These are phyloP conservation scores for Odontocolon sp. DNA, from an alignment of 2,888 invertebrate species.

Conservation along the genomic window DNA sequence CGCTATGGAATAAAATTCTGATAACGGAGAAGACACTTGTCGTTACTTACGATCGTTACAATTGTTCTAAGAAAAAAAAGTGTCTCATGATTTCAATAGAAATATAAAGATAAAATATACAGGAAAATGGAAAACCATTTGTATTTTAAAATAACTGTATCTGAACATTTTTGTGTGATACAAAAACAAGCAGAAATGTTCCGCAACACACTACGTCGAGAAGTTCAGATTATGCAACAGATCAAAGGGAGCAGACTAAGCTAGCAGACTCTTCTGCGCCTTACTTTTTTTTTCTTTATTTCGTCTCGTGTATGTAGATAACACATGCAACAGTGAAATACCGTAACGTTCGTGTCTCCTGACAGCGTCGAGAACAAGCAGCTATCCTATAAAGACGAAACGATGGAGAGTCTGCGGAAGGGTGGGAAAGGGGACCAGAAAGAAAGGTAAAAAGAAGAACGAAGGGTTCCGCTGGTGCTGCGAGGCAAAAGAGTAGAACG, in stretches of 20 bases:
- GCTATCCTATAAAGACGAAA: conserved; percentile 27
- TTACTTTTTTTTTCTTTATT: conserved; percentile 14
- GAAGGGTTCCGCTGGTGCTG: conserved; percentile 20
- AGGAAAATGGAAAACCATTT: too few relatives aligned
- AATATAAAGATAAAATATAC: too few relatives aligned
- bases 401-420: too few relatives aligned
- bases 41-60: too few relatives aligned
- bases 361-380: conserved; percentile 23
- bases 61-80: too few relatives aligned
- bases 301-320: conserved; percentile 1
- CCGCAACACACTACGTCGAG: too few relatives aligned
- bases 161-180: too few relatives aligned
- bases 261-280: background rate
- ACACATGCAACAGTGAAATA: conserved; percentile 2
- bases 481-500: conserved; percentile 7
- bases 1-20: too few relatives aligned
- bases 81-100: too few relatives aligned
- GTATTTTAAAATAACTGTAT: too few relatives aligned
- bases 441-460: background rate
- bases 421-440: background rate
- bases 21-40: too few relatives aligned
- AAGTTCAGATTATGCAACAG: conserved; percentile 53
- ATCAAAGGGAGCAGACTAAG: conserved; percentile 63
- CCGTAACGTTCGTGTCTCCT: conserved; percentile 10
- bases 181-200: too few relatives aligned